Conservation (phyloP, 2,888 invertebrate genomes). For the Nymphalis polychloros region DNA sequence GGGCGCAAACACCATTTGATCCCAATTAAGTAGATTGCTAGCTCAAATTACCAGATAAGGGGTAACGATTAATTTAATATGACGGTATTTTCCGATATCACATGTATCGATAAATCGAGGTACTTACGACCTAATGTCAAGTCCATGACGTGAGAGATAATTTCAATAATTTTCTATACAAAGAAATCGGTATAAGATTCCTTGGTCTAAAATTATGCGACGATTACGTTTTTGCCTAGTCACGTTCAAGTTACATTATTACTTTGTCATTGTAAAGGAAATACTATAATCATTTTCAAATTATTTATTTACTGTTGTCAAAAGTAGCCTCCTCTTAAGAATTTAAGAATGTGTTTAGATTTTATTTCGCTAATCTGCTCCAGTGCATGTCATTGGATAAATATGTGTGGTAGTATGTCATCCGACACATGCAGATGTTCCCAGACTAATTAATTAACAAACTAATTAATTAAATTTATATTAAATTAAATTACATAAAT, state of each 20-base stretch:
- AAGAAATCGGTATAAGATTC: background rate
- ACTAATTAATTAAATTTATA: too few species aligned
- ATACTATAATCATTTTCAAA: background rate
- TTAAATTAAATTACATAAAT: too few species aligned
- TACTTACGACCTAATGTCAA: constrained; percentile 16
- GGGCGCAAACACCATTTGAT: constrained; percentile 49
- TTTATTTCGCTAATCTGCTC: too few species aligned
- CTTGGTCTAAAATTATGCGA: background rate
- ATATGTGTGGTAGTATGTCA: too few species aligned
- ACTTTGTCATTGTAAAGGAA: constrained; percentile 1
- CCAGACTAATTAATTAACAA: too few species aligned
- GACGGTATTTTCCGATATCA: constrained; percentile 25
- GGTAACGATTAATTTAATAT: constrained; percentile 30
- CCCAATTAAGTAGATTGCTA: constrained; percentile 55
- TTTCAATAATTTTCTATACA: constrained; percentile 12
- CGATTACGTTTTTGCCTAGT: constrained; percentile 8
- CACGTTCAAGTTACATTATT: background rate
- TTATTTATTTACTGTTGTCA: background rate
- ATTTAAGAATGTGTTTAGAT: too few species aligned
- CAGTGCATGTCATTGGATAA: too few species aligned
- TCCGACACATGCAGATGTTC: too few species aligned
- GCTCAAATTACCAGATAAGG: constrained; percentile 27
- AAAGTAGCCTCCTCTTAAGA: background rate
- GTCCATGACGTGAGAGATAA: constrained; percentile 14
- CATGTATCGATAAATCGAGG: constrained; percentile 12